These are phyloP conservation scores for Sebastes iracundus DNA, from an alignment of 2,797 vertebrate genomes.

Conservation along the genomic window DNA sequence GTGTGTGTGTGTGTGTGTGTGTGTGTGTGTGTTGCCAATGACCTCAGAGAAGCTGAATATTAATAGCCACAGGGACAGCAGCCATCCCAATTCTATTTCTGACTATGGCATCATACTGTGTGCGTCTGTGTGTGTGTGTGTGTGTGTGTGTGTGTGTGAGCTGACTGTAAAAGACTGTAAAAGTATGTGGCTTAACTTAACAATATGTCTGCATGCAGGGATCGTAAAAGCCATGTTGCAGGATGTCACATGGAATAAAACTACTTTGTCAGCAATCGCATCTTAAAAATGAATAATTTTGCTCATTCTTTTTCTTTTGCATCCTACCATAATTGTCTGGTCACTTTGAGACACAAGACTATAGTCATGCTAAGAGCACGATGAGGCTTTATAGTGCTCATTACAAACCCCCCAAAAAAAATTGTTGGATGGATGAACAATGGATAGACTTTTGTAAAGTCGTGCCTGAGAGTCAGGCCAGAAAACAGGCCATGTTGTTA, in stretches of 20 bases:
- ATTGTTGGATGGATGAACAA: not conserved
- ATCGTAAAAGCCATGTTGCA: constrained; percentile 14
- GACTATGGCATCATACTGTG: constrained; percentile 62
- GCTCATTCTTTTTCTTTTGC: not conserved
- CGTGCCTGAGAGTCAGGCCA: not conserved
- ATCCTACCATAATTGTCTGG: not conserved
- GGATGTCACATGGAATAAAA: constrained; percentile 21
- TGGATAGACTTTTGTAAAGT: not conserved
- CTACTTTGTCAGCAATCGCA: not conserved
- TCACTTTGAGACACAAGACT: not conserved
- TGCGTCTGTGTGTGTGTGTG: constrained; percentile 1
- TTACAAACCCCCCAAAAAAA: not conserved
- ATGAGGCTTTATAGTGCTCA: not conserved
- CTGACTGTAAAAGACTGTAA: constrained; percentile 26
- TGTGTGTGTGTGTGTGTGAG: not conserved
- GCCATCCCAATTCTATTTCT: constrained; percentile 66
- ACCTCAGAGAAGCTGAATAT: constrained; percentile 70
- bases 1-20: constrained; percentile 51
- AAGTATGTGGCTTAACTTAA: constrained; percentile 37
- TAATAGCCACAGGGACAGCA: constrained; percentile 68
- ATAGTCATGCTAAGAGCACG: not conserved
- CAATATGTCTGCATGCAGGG: constrained; percentile 36
- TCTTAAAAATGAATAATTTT: not conserved
- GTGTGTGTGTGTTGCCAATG: constrained; percentile 52
- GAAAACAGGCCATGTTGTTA: not conserved